phyloP scores from a whole-genome alignment of 2,113 vertebrate genomes.

The Oxyura jamaicensis region DNA sequence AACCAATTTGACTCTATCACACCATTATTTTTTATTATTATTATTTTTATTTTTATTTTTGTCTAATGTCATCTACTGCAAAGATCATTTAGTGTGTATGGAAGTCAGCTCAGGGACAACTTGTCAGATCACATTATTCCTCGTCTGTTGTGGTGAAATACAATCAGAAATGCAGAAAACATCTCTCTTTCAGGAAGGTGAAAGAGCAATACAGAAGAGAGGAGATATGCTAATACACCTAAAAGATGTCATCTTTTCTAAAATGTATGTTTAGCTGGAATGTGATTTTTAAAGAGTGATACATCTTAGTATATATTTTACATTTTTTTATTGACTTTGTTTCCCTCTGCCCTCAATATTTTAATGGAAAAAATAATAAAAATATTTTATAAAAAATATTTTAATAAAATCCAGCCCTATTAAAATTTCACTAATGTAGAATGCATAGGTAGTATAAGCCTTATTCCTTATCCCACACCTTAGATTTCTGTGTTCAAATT shows the following conservation, averaged over 20 bases:
- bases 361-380: not conserved
- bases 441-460: not conserved
- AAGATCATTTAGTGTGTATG: not conserved
- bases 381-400: not conserved
- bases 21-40: not conserved
- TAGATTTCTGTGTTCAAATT: not conserved
- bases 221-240: not conserved
- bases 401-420: not conserved
- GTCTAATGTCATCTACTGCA: not conserved
- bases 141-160: not conserved
- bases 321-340: not conserved
- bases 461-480: not conserved
- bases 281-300: not conserved
- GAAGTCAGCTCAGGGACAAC: not conserved
- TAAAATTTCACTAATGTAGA: not conserved
- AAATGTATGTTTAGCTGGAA: not conserved
- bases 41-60: not conserved
- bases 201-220: not conserved
- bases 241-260: not conserved
- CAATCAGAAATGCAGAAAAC: conserved; percentile 21
- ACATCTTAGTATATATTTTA: not conserved
- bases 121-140: not conserved
- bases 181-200: not conserved
- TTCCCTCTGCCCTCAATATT: not conserved
- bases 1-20: not conserved